A percentile compares a stretch with the other conserved stretches of the same genome.
These are phyloP conservation scores for Anas flavirostris DNA, from an alignment of 2,797 vertebrate genomes.

Conservation along the genomic window DNA sequence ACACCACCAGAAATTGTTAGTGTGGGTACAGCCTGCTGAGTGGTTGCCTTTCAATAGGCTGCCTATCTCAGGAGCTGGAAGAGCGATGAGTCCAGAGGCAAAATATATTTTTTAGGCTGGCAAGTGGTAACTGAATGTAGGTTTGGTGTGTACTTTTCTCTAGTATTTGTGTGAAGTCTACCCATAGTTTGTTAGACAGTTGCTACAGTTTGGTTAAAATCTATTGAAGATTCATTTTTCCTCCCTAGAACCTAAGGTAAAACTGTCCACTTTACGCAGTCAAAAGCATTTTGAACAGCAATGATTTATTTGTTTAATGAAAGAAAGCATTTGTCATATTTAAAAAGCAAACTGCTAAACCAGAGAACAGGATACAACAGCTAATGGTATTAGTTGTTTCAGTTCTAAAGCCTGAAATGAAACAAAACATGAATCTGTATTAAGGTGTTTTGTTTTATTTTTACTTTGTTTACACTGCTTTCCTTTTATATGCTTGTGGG, in stretches of 20 bases:
- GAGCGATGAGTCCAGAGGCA: background rate
- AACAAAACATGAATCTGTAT: background rate
- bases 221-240: background rate
- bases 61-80: background rate
- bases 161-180: background rate
- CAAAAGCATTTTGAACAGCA: background rate
- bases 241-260: background rate
- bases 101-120: background rate
- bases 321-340: rapidly evolving
- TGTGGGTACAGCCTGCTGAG: background rate
- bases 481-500: background rate
- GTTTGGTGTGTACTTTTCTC: background rate
- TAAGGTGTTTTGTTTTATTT: background rate
- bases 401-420: background rate
- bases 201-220: background rate
- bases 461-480: background rate
- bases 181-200: background rate
- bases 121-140: background rate
- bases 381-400: background rate
- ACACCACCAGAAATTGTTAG: background rate
- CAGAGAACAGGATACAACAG: background rate
- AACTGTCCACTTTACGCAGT: background rate
- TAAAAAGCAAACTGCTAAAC: background rate
- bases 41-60: background rate
- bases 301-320: background rate